Evolutionary conservation across 2,113 vertebrate species (phyloP), one percentile per base, ranked within the genome.

Genomic region (Limanda limanda): DNA sequence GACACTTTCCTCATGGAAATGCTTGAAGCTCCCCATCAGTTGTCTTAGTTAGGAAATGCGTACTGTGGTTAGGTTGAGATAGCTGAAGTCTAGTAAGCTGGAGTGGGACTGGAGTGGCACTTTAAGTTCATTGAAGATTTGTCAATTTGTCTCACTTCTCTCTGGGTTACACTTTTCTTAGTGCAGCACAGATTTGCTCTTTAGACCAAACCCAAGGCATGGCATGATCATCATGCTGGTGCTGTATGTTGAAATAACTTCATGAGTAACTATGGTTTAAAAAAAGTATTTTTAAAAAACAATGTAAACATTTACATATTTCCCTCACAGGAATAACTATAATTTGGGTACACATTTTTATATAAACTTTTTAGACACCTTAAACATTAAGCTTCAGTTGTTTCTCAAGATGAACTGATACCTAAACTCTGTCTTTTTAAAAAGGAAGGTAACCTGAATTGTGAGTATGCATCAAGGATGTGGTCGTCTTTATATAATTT

Each of bases 1-100:
- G 96, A 97, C 93, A 97, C 96, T 92, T 97, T 97, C 90, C 96
- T 97, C 72, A 97, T 97, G 96, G 96, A 97, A 92, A 97, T 97
- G 96, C 95, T 97, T 51, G 96, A 97, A 94, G 96, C 96, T 25
- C 96, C 96, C 66, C 96, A 97, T 93, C 96, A 96, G 92, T 92
- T 96, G 81, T 93, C 95, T 78, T 97, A 94, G 95, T 81, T 64
- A 71, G 83, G 81, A 90, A 82, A 79, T 5, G 68, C 10, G 81
- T 89, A 81, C 87, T 88, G 89, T 92, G 90, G 88, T 85, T 82
- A 71, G 86, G 81, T 73, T 78, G 82, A 88, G 82, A 90, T 86
- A 75, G 90, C 91, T 90, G 85, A 87, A 89, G 86, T 89, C 90
- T 93, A 91, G 91, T 90, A 88, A 89, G 89, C 79, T 78, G 84